Base-by-base conservation (phyloP, 2,113 vertebrate genomes). In the Trematocara stigmaticum region DNA sequence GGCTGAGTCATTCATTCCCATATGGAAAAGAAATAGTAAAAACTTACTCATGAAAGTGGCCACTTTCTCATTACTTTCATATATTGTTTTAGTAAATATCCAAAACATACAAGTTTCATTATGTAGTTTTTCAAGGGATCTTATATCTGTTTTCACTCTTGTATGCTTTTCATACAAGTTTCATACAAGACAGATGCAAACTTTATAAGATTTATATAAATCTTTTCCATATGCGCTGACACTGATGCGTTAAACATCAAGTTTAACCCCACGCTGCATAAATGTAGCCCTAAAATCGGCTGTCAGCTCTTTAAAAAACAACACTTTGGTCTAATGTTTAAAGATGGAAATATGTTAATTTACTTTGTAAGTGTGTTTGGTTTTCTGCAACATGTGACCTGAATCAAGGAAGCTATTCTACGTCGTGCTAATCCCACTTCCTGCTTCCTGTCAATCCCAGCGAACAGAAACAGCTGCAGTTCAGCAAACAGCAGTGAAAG, bases 281-380 rank as follows among this genome's bases (percentile, higher is more conserved):
- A 45, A 26, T 1, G 12, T 1, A 1, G 23, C 40, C 40, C 40
- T 0, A 0, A 71, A 71, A 71, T 29, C 66, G 16, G 8, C 20
- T 3, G 8, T 10, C 15, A 29, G 23, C 66, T 16, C 66, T 74
- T 47, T 47, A 74, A 47, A 47, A 45, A 47, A 29, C 38, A 47
- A 29, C 38, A 74, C 8, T 29, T 74, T 1, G 66, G 13, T 47
- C 69, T 47, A 16, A 74, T 74, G 13, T 3, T 47, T 26, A 47
- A 29, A 29, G 40, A 45, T 47, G 40, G 6, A 29, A 29, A 74
- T 1, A 6, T 18, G 23, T 47, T 2, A 0, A 74, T 49, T 47
- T 74, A 74, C 42, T 49, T 49, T 10, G n/a, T n/a, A n/a, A n/a
- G n/a, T 66, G n/a, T 66, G 4, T 47, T 74, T 0, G 42, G 42